Evolutionary conservation across 2,888 invertebrate species (phyloP).

Genomic region (Tubulanus polymorphus): DNA sequence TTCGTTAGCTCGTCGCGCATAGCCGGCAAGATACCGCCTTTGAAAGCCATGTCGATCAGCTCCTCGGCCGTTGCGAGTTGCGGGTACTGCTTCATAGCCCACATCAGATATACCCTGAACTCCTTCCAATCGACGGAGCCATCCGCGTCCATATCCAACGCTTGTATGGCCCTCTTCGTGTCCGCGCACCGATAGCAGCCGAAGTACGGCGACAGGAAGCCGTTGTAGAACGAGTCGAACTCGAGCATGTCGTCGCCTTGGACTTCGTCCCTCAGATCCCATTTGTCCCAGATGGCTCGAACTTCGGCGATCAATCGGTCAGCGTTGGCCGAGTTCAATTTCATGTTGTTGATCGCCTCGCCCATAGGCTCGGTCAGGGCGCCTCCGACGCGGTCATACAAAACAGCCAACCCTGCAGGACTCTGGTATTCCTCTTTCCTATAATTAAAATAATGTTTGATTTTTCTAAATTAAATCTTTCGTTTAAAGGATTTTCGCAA

Average conservation of each 20-base stretch:
- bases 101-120: not conserved
- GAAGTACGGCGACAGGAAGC: not conserved
- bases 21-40: no score
- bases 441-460: no score
- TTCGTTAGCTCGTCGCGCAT: not conserved
- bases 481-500: no score
- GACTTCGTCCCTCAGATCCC: not conserved
- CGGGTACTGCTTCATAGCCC: not conserved
- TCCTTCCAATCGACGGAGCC: no score
- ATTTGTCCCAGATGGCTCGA: not conserved
- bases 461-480: no score
- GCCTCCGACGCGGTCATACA: constrained; percentile 1
- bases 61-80: not conserved
- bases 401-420: not conserved
- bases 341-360: not conserved
- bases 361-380: not conserved
- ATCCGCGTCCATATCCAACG: not conserved
- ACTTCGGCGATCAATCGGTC: not conserved
- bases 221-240: constrained; percentile 1
- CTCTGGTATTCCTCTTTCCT: constrained; percentile 15
- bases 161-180: not conserved
- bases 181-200: not conserved
- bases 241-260: not conserved
- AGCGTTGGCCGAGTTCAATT: not conserved
- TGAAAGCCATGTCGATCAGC: not conserved